These are phyloP conservation scores for Eremobia ochroleuca DNA, from an alignment of 2,888 invertebrate species.

Conservation along the genomic window DNA sequence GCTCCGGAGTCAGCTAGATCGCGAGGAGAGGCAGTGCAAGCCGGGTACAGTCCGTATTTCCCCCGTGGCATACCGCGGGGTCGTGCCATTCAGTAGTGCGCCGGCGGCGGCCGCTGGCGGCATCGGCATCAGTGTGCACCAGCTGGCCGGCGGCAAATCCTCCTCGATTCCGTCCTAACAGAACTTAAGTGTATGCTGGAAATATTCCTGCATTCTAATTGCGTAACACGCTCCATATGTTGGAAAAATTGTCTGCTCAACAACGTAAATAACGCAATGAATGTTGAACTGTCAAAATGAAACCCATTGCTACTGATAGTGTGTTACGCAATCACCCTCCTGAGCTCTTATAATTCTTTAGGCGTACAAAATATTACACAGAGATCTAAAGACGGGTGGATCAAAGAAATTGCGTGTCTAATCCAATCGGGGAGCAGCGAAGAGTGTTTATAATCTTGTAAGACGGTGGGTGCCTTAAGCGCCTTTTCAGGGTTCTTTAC, in stretches of 20 bases:
- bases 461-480: conserved; percentile 25
- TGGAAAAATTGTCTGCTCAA: no score
- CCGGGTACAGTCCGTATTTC: background rate
- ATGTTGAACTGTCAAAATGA: no score
- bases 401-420: conserved; percentile 30
- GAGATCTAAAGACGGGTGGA: conserved; percentile 15
- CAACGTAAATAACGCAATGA: no score
- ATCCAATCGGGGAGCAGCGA: conserved; percentile 44
- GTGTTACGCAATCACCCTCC: no score
- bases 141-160: background rate
- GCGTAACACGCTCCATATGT: no score
- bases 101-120: background rate
- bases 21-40: background rate
- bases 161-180: background rate
- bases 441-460: conserved; percentile 42
- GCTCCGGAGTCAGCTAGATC: background rate
- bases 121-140: background rate
- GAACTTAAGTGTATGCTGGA: conserved; percentile 8
- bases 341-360: conserved; percentile 26
- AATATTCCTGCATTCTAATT: no score
- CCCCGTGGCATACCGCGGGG: background rate
- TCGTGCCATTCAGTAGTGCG: background rate
- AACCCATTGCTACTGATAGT: no score
- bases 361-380: conserved; percentile 14
- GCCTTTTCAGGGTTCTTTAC: conserved; percentile 16